These are phyloP conservation scores for Liodrosophila aerea DNA, from an alignment of 2,888 invertebrate genomes.

Conservation along the genomic window DNA sequence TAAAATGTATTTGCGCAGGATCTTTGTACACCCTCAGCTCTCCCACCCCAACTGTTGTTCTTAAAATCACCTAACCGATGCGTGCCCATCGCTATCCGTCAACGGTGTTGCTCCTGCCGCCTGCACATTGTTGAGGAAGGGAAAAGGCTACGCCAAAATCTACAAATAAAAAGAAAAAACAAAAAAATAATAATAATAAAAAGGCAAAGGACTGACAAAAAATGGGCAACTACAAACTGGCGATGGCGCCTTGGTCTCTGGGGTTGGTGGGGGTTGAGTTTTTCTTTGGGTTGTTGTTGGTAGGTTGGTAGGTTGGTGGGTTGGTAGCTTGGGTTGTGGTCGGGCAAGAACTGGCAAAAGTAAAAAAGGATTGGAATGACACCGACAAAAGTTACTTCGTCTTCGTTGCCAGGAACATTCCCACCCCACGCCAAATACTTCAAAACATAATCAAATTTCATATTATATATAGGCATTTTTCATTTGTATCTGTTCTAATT, in stretches of 20 bases:
- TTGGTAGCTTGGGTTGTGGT: too few species aligned
- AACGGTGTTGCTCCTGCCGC: conserved; percentile 14
- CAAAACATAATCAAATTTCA: neutral
- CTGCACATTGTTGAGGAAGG: conserved; percentile 43
- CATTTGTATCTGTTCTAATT: neutral
- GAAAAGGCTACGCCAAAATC: conserved; percentile 63
- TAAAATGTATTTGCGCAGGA: conserved; percentile 69
- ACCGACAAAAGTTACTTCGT: too few species aligned
- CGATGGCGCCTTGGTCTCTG: conserved; percentile 20
- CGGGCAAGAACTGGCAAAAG: too few species aligned
- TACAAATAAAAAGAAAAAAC: conserved; percentile 41
- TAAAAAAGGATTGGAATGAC: too few species aligned
- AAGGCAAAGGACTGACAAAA: conserved; percentile 34
- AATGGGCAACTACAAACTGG: conserved; percentile 55
- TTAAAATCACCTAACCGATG: conserved; percentile 24
- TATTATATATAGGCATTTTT: neutral
- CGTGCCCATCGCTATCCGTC: conserved; percentile 50
- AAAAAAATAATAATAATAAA: conserved; percentile 32
- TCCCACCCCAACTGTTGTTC: neutral
- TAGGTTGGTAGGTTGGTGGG: neutral
- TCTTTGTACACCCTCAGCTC: conserved; percentile 22
- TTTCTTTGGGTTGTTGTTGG: conserved; percentile 1
- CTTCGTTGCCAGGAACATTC: too few species aligned
- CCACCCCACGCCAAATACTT: neutral
- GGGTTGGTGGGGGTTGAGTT: neutral